Evolutionary conservation across 2,888 invertebrate species (phyloP).

Genomic region (Tipula vernalis): DNA sequence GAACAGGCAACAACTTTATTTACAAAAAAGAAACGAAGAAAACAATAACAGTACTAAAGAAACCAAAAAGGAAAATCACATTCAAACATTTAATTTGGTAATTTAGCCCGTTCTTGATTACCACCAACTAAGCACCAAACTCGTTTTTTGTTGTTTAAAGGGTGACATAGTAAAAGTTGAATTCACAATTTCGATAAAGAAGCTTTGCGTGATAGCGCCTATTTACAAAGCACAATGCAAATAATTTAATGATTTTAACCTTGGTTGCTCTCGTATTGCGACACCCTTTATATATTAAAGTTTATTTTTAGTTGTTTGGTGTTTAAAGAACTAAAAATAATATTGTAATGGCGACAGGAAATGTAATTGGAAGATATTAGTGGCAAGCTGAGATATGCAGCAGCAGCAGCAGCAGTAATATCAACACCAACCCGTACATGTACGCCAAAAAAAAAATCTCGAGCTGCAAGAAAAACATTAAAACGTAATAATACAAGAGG

Average conservation of each 20-base stretch:
- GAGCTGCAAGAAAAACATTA: neutral
- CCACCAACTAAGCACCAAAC: neutral
- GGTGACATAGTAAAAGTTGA: no score
- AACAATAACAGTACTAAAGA: neutral
- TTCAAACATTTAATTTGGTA: neutral
- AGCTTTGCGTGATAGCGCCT: no score
- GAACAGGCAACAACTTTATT: neutral
- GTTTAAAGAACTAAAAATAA: neutral
- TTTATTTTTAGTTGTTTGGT: neutral
- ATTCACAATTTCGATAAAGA: no score
- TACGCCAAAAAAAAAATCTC: neutral
- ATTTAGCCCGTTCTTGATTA: neutral
- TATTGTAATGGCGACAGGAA: neutral
- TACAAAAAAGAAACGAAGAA: neutral
- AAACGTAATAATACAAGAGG: neutral
- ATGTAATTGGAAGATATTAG: slow-evolving; percentile 4
- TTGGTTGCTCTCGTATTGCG: no score
- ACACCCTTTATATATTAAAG: neutral
- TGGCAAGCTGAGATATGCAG: neutral
- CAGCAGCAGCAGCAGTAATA: neutral
- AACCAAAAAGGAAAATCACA: neutral
- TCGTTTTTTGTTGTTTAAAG: neutral
- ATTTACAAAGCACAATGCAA: no score
- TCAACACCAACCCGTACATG: neutral
- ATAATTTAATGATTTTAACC: no score